phyloP scores from a whole-genome alignment of 2,113 vertebrate species.

The Otis tarda region DNA sequence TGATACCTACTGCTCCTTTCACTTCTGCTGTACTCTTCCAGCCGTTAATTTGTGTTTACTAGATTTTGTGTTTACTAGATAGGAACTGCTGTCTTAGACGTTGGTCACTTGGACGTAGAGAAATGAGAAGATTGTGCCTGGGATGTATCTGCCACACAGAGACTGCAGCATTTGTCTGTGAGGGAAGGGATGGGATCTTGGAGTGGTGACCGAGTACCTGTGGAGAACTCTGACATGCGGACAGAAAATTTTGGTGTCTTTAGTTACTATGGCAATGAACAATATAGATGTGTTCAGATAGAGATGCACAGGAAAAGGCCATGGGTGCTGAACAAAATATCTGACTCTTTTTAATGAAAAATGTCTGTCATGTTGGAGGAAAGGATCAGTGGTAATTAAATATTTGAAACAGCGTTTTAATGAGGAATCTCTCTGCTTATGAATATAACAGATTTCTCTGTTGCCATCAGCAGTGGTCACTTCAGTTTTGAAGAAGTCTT shows the following conservation, averaged over 20 bases:
- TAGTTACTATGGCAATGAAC: background rate
- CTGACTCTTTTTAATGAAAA: background rate
- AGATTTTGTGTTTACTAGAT: background rate
- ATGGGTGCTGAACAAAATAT: background rate
- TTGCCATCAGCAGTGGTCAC: background rate
- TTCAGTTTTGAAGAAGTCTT: background rate
- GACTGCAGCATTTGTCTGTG: background rate
- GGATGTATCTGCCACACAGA: background rate
- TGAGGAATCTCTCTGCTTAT: background rate
- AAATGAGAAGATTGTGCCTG: background rate
- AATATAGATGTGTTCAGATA: background rate
- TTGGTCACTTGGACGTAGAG: background rate
- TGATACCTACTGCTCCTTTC: background rate
- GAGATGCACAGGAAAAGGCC: background rate
- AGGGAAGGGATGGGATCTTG: background rate
- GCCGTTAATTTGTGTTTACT: background rate
- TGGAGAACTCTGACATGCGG: background rate
- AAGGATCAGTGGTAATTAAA: background rate
- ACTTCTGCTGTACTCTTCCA: background rate
- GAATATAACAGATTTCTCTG: background rate
- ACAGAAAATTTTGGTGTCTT: background rate
- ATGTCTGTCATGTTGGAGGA: background rate
- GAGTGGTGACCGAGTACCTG: background rate
- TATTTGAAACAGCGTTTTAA: background rate
- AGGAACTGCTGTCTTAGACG: background rate